These are phyloP conservation scores for Odocoileus virginianus DNA, from an alignment of 2,113 vertebrate species.

Conservation along the genomic window DNA sequence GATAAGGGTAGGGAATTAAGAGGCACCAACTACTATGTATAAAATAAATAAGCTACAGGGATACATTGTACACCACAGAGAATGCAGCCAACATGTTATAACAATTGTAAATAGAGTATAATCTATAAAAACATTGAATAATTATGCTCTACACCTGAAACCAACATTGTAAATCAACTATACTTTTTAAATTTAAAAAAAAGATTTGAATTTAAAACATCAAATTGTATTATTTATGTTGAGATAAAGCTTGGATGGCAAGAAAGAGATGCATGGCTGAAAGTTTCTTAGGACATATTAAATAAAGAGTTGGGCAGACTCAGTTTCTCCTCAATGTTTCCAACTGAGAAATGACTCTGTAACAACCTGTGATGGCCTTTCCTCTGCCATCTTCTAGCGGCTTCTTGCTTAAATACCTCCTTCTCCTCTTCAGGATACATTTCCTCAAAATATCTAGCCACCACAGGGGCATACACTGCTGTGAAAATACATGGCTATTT, in stretches of 20 bases:
- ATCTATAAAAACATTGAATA: not conserved
- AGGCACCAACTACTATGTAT: not conserved
- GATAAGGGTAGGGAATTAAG: not conserved
- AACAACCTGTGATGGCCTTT: not conserved
- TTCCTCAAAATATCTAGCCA: not conserved
- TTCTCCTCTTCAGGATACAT: not conserved
- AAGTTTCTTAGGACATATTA: not conserved
- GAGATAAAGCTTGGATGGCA: not conserved
- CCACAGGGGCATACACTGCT: not conserved
- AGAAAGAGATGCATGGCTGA: not conserved
- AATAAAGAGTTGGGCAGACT: not conserved
- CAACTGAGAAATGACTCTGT: not conserved
- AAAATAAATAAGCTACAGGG: not conserved
- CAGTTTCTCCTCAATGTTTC: not conserved
- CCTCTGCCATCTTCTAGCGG: not conserved
- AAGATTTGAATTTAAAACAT: not conserved
- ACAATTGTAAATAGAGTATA: not conserved
- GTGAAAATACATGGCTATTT: not conserved
- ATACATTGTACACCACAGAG: not conserved
- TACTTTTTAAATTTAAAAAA: not conserved
- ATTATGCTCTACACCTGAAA: not conserved
- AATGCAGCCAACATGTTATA: not conserved
- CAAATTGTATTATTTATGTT: not conserved
- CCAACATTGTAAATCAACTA: not conserved
- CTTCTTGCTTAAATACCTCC: not conserved